A percentile compares a stretch with the other conserved stretches of the same genome.
Conservation (phyloP, 2,797 vertebrate genomes). For the Cynopterus sphinx region DNA sequence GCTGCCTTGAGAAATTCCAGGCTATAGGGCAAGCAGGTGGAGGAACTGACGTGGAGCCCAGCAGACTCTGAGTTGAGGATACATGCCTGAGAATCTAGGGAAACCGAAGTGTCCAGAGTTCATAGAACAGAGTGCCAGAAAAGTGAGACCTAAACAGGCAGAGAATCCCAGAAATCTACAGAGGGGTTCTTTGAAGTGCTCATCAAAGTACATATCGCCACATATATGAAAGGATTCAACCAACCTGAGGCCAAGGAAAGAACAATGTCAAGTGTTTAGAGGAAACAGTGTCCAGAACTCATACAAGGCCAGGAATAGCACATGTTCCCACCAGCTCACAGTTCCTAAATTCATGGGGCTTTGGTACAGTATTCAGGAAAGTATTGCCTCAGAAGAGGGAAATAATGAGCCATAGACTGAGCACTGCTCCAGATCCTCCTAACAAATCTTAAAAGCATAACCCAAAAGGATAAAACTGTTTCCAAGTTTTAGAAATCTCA, state of each 20-base stretch:
- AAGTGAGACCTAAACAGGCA: background rate
- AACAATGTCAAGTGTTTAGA: background rate
- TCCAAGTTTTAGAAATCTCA: background rate
- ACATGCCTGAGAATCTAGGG: background rate
- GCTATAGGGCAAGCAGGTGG: too few relatives aligned
- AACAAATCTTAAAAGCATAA: background rate
- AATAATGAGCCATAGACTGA: background rate
- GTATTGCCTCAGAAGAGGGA: background rate
- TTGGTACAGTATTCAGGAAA: background rate
- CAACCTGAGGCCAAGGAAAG: background rate
- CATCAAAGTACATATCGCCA: background rate
- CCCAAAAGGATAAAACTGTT: background rate
- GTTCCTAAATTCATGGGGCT: background rate
- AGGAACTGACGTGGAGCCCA: background rate
- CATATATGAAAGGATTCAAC: background rate
- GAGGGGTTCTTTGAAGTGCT: background rate
- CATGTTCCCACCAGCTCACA: background rate
- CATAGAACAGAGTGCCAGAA: background rate
- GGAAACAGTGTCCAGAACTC: background rate
- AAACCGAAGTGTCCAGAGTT: background rate
- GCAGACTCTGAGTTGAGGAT: background rate
- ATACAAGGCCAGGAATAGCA: background rate
- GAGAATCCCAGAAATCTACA: background rate
- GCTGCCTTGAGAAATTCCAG: background rate
- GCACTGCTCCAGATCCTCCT: background rate